These are phyloP conservation scores for Hyperoplus lanceolatus DNA, from an alignment of 2,797 vertebrate genomes.

Conservation along the genomic window DNA sequence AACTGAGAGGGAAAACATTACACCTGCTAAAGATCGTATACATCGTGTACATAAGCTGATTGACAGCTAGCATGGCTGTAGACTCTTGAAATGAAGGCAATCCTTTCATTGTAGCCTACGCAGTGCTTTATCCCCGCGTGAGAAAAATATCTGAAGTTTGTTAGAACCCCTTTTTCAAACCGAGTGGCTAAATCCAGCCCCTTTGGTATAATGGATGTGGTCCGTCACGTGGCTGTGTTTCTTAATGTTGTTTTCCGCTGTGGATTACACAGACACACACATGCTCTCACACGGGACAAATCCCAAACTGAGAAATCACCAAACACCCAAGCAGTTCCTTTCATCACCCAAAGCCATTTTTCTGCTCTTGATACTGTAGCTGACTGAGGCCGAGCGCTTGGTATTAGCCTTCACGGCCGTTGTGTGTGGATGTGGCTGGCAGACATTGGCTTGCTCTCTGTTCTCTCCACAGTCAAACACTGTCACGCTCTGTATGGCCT, in stretches of 20 bases:
- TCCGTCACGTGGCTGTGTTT: conserved; percentile 54
- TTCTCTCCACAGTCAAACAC: conserved; percentile 62
- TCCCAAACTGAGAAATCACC: conserved; percentile 65
- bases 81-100: background rate
- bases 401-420: conserved; percentile 39
- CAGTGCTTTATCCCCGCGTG: background rate
- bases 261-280: conserved; percentile 62
- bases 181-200: conserved; percentile 35
- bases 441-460: conserved; percentile 44
- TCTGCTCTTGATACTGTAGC: conserved; percentile 45
- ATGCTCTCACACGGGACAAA: conserved; percentile 51
- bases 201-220: conserved; percentile 32
- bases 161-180: conserved; percentile 10
- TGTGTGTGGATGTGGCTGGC: conserved; percentile 48
- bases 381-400: conserved; percentile 16
- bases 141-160: conserved; percentile 15
- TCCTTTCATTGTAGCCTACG: background rate
- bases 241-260: conserved; percentile 70
- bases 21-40: background rate
- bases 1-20: background rate
- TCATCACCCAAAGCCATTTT: conserved; percentile 67
- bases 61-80: background rate
- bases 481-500: conserved; percentile 76
- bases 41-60: too few relatives aligned
- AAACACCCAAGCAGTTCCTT: conserved; percentile 62